These are phyloP conservation scores for Bimastos eiseni DNA, from an alignment of 2,888 invertebrate species.

Conservation along the genomic window DNA sequence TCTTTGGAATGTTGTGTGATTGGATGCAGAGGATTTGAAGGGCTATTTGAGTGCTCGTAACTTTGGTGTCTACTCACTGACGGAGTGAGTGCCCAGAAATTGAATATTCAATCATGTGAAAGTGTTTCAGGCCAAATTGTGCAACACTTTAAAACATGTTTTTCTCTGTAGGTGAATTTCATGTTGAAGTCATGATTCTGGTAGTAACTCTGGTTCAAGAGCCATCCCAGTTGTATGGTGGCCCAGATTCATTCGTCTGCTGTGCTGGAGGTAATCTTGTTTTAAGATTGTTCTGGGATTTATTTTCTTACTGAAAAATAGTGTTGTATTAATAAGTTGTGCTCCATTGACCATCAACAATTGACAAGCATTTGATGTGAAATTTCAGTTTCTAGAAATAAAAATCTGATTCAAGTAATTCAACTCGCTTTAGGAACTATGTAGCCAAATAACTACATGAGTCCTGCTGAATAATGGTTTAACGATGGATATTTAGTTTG, in stretches of 20 bases:
- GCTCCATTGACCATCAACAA: neutral
- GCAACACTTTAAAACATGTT: neutral
- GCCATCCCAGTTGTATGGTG: neutral
- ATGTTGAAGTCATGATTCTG: neutral
- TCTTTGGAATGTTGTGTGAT: neutral
- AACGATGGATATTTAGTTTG: neutral
- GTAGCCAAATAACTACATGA: neutral
- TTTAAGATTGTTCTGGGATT: neutral
- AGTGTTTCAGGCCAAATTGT: neutral
- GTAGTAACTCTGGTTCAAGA: neutral
- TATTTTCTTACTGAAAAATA: neutral
- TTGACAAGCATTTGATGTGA: neutral
- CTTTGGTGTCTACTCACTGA: neutral
- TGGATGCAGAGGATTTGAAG: neutral
- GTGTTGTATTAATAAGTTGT: neutral
- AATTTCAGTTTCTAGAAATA: neutral
- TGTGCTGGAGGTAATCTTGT: neutral
- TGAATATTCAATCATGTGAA: neutral
- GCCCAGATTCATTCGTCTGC: neutral
- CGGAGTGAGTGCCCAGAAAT: neutral
- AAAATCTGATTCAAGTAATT: neutral
- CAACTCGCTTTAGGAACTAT: neutral
- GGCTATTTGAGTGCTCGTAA: neutral
- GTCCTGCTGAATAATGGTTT: neutral
- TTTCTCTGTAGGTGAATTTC: conserved; percentile 10